Percentiles rank a stretch among this genome's conserved stretches.
phyloP scores from a whole-genome alignment of 1,140 invertebrate genomes.

The Melanaphis sacchari region DNA sequence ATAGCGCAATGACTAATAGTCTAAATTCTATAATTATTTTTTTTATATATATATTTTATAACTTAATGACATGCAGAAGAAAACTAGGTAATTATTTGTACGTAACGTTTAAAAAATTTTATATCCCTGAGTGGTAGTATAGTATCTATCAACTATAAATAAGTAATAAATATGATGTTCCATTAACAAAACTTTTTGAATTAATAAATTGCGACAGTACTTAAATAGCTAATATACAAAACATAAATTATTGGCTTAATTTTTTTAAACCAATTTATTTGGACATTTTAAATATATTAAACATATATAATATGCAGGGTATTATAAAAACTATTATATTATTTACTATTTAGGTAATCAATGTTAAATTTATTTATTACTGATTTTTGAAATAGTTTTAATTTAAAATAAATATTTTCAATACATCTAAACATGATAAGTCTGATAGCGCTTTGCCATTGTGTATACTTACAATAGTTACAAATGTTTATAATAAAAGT shows the following conservation, averaged over 20 bases:
- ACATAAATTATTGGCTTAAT: no score
- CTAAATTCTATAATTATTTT: no score
- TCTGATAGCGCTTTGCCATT: neutral
- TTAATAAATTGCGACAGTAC: neutral
- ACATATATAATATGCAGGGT: neutral
- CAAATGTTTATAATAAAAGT: neutral
- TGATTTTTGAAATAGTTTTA: neutral
- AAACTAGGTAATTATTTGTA: no score
- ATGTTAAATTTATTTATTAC: neutral
- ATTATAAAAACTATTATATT: neutral
- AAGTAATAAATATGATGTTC: neutral
- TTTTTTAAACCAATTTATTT: neutral
- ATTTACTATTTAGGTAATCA: neutral
- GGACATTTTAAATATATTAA: neutral
- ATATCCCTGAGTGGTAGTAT: neutral
- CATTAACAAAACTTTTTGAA: neutral
- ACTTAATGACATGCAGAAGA: no score
- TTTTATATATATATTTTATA: no score
- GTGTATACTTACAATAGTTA: neutral
- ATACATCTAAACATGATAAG: neutral
- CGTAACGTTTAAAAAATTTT: no score
- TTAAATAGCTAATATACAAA: neutral
- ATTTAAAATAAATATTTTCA: neutral
- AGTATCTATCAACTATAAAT: neutral
- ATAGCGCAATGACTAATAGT: no score